These are phyloP conservation scores for Poecilia gillii DNA, from an alignment of 2,797 vertebrate genomes.

Conservation along the genomic window DNA sequence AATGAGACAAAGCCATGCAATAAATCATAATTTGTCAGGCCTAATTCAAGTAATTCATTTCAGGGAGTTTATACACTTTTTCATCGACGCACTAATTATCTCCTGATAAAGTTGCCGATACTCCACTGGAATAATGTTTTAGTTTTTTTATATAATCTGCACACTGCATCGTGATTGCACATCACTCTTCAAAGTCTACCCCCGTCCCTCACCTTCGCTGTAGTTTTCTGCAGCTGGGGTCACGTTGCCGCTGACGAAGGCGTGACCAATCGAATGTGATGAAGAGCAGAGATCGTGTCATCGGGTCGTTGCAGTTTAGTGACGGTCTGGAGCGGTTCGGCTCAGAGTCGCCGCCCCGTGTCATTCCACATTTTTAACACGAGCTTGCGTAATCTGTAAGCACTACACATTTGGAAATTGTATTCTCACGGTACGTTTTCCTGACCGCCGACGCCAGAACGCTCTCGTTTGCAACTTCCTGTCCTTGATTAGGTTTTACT, in stretches of 20 bases:
- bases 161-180: neutral
- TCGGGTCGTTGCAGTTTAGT: neutral
- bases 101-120: neutral
- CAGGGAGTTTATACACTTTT: neutral
- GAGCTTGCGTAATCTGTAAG: too few species aligned
- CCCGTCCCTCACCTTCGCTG: neutral
- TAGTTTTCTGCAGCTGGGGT: neutral
- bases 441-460: neutral
- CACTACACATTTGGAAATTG: neutral
- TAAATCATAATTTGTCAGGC: neutral
- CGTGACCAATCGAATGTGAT: slow-evolving; percentile 21
- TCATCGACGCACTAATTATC: neutral
- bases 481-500: neutral
- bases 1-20: neutral
- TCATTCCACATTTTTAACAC: slow-evolving; percentile 10
- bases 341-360: neutral
- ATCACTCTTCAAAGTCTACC: neutral
- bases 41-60: neutral
- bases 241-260: neutral
- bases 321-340: slow-evolving; percentile 5
- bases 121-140: neutral
- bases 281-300: slow-evolving; percentile 14
- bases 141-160: neutral
- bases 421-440: neutral
- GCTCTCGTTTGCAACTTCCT: neutral